Evolutionary conservation across 2,888 invertebrate species (phyloP).

Genomic region (Cactoblastis cactorum): DNA sequence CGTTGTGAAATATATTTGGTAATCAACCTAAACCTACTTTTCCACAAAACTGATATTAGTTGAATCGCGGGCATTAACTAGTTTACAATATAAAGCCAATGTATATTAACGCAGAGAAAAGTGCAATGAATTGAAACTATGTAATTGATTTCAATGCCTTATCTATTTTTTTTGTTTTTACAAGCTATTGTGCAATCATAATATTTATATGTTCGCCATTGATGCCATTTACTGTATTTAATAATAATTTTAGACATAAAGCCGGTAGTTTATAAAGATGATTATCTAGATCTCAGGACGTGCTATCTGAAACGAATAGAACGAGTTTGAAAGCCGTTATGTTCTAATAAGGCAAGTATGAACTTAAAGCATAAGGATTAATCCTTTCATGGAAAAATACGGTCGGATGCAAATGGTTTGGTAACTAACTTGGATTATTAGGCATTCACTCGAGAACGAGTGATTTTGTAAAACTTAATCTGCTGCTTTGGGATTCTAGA

Average conservation of each 20-base stretch:
- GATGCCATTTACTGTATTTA: neutral
- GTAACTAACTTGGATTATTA: conserved; percentile 59
- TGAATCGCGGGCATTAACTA: too few relatives aligned
- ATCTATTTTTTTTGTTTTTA: too few relatives aligned
- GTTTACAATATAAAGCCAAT: too few relatives aligned
- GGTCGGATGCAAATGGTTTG: conserved; percentile 59
- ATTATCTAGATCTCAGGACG: conserved; percentile 1
- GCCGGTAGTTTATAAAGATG: neutral
- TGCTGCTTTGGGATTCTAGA: conserved; percentile 14
- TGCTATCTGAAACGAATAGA: conserved; percentile 1
- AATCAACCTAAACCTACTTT: conserved; percentile 3
- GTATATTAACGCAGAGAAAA: too few relatives aligned
- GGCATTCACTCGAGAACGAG: conserved; percentile 43
- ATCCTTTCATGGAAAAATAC: conserved; percentile 45
- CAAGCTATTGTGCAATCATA: too few relatives aligned
- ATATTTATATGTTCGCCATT: too few relatives aligned
- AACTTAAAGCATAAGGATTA: conserved; percentile 33
- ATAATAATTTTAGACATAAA: neutral
- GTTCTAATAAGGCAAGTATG: conserved; percentile 35
- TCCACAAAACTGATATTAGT: neutral
- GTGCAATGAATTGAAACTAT: too few relatives aligned
- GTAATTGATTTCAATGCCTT: too few relatives aligned
- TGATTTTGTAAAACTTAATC: conserved; percentile 40
- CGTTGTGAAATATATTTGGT: conserved; percentile 1
- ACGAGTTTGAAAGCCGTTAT: conserved; percentile 31